phyloP scores from a whole-genome alignment of 2,888 invertebrate genomes.

The Drosophila setosimentum region DNA sequence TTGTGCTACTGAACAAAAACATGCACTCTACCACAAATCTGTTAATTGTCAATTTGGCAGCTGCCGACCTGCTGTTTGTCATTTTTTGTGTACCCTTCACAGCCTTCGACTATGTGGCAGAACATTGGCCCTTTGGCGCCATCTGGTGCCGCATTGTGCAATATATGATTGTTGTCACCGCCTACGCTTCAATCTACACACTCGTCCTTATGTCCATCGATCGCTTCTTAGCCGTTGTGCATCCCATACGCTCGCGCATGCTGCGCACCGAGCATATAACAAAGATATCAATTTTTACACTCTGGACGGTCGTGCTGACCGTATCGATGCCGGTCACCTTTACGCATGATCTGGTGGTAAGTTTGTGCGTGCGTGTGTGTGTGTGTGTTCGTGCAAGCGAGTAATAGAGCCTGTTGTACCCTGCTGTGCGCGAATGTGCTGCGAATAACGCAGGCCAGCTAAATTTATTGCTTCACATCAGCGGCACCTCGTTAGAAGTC shows the following conservation, averaged over 20 bases:
- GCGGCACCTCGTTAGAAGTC: conserved; percentile 80
- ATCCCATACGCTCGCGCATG: conserved; percentile 94
- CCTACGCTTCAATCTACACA: conserved; percentile 96
- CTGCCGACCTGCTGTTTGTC: conserved; percentile 95
- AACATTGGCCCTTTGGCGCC: conserved; percentile 95
- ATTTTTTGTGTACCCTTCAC: conserved; percentile 97
- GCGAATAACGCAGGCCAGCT: conserved; percentile 72
- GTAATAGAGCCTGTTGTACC: conserved; percentile 17
- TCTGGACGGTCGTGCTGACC: conserved; percentile 92
- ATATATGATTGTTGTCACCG: conserved; percentile 95
- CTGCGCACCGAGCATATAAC: conserved; percentile 93
- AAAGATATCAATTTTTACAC: conserved; percentile 89
- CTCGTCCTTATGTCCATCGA: conserved; percentile 97
- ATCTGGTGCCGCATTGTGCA: conserved; percentile 95
- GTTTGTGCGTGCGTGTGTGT: conserved; percentile 38
- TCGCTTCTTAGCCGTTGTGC: conserved; percentile 95
- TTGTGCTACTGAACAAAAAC: conserved; percentile 93
- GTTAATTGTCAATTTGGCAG: conserved; percentile 95
- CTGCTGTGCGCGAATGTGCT: conserved; percentile 74
- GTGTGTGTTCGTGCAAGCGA: neutral
- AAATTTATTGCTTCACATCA: conserved; percentile 83
- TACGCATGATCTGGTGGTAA: conserved; percentile 89
- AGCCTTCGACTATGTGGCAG: conserved; percentile 93
- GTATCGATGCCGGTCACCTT: conserved; percentile 90
- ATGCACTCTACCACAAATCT: conserved; percentile 97